A percentile compares a stretch with the other conserved stretches of the same genome.
These are phyloP conservation scores for Spilosoma lubricipeda DNA, from an alignment of 2,888 invertebrate genomes.

Conservation along the genomic window DNA sequence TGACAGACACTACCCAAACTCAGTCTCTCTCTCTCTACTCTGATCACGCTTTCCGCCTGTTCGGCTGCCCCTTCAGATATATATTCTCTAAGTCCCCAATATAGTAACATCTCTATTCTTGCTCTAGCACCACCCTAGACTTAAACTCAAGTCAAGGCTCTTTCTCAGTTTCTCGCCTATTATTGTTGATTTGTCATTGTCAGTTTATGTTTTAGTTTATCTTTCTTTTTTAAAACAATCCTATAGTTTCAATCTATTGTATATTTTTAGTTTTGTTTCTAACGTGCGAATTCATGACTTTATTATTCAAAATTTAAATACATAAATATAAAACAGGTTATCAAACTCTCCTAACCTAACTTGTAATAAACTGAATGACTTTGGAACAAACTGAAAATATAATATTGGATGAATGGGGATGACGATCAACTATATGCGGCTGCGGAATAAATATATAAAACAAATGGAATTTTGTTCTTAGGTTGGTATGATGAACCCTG, in stretches of 20 bases:
- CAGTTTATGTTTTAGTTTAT: not conserved
- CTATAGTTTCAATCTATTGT: not conserved
- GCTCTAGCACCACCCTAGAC: not conserved
- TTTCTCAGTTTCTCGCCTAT: too few species aligned
- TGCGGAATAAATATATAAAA: constrained; percentile 12
- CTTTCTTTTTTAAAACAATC: not conserved
- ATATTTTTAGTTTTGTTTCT: not conserved
- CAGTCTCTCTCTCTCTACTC: too few species aligned
- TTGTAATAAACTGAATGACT: constrained; percentile 11
- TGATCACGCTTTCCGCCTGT: too few species aligned
- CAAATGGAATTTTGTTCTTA: constrained; percentile 52
- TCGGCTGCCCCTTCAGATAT: too few species aligned
- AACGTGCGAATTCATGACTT: not conserved
- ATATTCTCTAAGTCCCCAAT: too few species aligned
- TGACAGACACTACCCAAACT: too few species aligned
- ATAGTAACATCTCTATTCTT: not conserved
- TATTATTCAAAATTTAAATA: not conserved
- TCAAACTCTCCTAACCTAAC: not conserved
- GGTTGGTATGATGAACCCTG: constrained; percentile 88
- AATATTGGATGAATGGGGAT: not conserved
- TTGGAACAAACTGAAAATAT: not conserved
- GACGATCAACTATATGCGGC: not conserved
- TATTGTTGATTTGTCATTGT: not conserved
- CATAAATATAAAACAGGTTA: not conserved
- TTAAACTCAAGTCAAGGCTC: too few species aligned